phyloP scores from a whole-genome alignment of 2,888 invertebrate species.

The Anorthoa munda region DNA sequence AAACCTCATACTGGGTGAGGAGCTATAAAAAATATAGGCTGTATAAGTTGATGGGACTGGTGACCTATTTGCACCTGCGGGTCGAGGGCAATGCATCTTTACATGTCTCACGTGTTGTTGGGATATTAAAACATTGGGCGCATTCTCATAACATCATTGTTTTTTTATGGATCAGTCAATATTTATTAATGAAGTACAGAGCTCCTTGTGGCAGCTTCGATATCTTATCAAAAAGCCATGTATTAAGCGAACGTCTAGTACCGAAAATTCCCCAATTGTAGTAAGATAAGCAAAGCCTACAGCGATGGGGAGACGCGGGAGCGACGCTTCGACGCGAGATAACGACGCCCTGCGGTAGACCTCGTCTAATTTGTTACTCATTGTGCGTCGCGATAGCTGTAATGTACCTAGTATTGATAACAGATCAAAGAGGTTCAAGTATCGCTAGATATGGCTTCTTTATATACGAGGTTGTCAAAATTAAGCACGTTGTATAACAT shows the following conservation, averaged over 20 bases:
- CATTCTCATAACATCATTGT: neutral
- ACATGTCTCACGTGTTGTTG: neutral
- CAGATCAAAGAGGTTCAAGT: conserved; percentile 60
- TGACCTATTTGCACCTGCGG: conserved; percentile 63
- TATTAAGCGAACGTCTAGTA: conserved; percentile 60
- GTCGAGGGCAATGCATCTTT: conserved; percentile 1
- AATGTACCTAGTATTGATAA: conserved; percentile 72
- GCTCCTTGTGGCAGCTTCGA: conserved; percentile 27
- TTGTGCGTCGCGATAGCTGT: conserved; percentile 82
- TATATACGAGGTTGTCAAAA: too few relatives aligned
- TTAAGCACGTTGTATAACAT: too few relatives aligned
- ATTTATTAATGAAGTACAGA: conserved; percentile 40
- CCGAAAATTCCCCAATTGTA: conserved; percentile 70
- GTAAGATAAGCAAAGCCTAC: conserved; percentile 74
- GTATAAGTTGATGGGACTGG: conserved; percentile 54
- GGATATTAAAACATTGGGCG: neutral
- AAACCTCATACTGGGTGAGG: conserved; percentile 38
- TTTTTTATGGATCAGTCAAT: conserved; percentile 7
- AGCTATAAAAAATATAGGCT: conserved; percentile 55
- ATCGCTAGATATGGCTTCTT: conserved; percentile 50
- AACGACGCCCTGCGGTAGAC: conserved; percentile 76
- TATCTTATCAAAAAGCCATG: conserved; percentile 56
- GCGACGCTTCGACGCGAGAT: conserved; percentile 74
- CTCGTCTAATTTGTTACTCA: conserved; percentile 85
- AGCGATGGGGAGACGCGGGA: conserved; percentile 71